A percentile compares a stretch with the other conserved stretches of the same genome.
Evolutionary conservation across 2,797 vertebrate species (phyloP).

Genomic region (Acrossocheilus fasciatus): DNA sequence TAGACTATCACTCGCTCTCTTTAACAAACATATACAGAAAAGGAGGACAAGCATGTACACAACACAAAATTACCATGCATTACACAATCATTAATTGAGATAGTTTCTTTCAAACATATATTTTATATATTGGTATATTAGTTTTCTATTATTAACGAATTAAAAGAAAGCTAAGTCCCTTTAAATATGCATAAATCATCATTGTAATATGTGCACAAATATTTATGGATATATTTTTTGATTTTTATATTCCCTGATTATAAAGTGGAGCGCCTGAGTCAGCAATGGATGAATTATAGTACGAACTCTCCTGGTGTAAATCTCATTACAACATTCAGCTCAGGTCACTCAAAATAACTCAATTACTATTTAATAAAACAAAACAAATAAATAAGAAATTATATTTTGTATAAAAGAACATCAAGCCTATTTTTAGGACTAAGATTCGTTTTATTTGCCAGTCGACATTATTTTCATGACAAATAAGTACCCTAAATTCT

Average conservation of each 20-base stretch:
- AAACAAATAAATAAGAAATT: conserved; percentile 6
- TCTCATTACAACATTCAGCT: neutral
- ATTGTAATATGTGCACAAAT: neutral
- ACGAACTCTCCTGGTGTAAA: neutral
- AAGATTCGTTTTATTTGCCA: neutral
- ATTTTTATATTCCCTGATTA: conserved; percentile 9
- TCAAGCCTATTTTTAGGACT: neutral
- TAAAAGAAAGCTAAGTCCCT: neutral
- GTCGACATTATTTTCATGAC: neutral
- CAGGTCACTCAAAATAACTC: neutral
- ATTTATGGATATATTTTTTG: neutral
- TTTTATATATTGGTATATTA: neutral
- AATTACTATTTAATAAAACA: neutral
- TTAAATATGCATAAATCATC: neutral
- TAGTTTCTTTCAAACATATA: neutral
- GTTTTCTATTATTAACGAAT: neutral
- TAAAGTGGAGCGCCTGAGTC: neutral
- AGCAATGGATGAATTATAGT: neutral
- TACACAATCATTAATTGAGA: neutral
- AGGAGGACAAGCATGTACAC: neutral
- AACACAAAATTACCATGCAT: neutral
- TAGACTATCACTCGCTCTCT: neutral
- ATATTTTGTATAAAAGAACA: neutral
- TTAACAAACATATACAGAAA: conserved; percentile 7
- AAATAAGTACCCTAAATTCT: conserved; percentile 1